phyloP scores from a whole-genome alignment of 1,140 invertebrate genomes.

The Drosophila lowei region DNA sequence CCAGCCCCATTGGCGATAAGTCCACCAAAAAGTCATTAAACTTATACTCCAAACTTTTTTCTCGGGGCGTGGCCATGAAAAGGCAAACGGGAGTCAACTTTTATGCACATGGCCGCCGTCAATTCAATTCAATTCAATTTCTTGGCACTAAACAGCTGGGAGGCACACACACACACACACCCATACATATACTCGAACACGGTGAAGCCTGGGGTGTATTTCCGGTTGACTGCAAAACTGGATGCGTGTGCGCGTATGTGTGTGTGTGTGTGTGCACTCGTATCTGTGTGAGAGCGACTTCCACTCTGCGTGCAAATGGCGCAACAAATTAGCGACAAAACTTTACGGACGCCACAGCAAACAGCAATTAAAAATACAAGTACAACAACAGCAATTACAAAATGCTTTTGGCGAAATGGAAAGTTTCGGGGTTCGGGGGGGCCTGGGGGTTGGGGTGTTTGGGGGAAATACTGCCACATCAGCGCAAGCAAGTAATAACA shows the following conservation, averaged over 20 bases:
- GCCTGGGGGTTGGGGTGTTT: too few relatives aligned
- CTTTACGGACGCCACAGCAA: conserved; percentile 52
- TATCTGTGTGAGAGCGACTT: conserved; percentile 18
- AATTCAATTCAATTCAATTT: conserved; percentile 69
- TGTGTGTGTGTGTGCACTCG: conserved; percentile 9
- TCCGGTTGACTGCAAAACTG: background rate
- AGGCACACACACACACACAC: background rate
- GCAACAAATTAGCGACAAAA: conserved; percentile 77
- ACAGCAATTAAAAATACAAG: conserved; percentile 69
- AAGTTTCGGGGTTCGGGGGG: conserved; percentile 11
- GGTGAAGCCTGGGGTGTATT: too few relatives aligned
- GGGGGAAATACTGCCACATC: conserved; percentile 37
- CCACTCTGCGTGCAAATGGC: conserved; percentile 53
- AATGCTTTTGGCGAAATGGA: conserved; percentile 51
- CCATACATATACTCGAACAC: too few relatives aligned
- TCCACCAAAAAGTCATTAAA: conserved; percentile 73
- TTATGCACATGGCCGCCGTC: conserved; percentile 53
- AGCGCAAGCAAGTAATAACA: conserved; percentile 37
- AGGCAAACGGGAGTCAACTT: conserved; percentile 49
- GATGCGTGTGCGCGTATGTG: conserved; percentile 14
- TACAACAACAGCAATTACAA: conserved; percentile 47
- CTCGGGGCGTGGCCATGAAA: conserved; percentile 30
- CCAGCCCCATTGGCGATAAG: conserved; percentile 30
- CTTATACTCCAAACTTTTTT: conserved; percentile 58
- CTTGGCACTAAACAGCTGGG: conserved; percentile 59